Evolutionary conservation across 2,888 invertebrate species (phyloP).

Genomic region (Trichopria drosophilae): DNA sequence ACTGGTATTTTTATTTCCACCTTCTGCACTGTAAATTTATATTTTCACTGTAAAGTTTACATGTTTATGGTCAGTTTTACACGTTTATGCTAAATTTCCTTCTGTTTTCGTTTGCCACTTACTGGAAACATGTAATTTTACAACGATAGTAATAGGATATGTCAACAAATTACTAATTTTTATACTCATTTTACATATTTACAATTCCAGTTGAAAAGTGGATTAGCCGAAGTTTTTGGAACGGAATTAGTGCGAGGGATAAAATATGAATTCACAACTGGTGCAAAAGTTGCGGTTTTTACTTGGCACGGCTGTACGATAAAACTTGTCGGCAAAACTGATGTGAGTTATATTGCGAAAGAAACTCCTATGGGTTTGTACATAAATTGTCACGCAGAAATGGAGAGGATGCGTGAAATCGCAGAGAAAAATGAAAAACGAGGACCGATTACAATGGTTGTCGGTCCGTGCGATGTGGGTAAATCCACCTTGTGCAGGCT

Average conservation of each 20-base stretch:
- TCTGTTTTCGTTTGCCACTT: too few species aligned
- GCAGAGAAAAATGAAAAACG: constrained; percentile 75
- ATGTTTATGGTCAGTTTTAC: too few species aligned
- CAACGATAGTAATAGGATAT: too few species aligned
- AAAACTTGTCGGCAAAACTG: constrained; percentile 83
- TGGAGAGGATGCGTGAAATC: constrained; percentile 84
- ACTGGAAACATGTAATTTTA: too few species aligned
- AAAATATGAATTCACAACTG: constrained; percentile 83
- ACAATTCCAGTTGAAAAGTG: constrained; percentile 73
- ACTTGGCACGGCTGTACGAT: constrained; percentile 94
- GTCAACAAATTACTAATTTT: too few species aligned
- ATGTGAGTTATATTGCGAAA: constrained; percentile 91
- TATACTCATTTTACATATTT: too few species aligned
- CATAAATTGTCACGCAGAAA: constrained; percentile 90
- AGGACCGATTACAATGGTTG: constrained; percentile 87
- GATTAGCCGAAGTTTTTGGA: constrained; percentile 95
- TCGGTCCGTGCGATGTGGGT: constrained; percentile 95
- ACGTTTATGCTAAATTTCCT: too few species aligned
- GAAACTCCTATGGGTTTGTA: constrained; percentile 97
- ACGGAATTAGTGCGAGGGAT: constrained; percentile 93
- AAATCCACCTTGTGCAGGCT: constrained; percentile 90
- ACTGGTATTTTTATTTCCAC: too few species aligned
- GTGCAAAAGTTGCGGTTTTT: constrained; percentile 93
- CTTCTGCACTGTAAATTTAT: too few species aligned
- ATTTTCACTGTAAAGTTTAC: too few species aligned